These are phyloP conservation scores for Rhynchopsitta pachyrhyncha DNA, from an alignment of 2,113 vertebrate species.

Conservation along the genomic window DNA sequence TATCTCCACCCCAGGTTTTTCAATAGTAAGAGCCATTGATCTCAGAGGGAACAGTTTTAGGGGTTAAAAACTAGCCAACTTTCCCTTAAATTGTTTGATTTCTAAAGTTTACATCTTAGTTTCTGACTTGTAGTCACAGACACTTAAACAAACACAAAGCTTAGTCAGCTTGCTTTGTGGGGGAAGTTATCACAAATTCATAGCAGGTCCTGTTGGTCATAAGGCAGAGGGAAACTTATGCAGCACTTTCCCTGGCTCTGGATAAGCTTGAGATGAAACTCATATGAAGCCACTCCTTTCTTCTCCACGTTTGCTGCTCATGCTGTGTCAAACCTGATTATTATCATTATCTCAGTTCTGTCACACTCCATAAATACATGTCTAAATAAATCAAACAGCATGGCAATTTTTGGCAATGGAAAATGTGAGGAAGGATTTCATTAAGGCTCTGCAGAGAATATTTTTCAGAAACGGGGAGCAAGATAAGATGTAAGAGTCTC, in stretches of 20 bases:
- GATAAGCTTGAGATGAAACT: constrained; percentile 9
- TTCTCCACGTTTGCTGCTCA: constrained; percentile 29
- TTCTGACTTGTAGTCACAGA: neutral
- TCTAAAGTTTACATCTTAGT: neutral
- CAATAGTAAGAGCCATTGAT: neutral
- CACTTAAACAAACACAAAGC: neutral
- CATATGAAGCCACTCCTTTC: constrained; percentile 5
- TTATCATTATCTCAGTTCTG: constrained; percentile 9
- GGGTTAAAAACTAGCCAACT: neutral
- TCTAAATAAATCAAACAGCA: constrained; percentile 11
- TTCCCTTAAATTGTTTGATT: neutral
- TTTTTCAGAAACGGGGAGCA: neutral
- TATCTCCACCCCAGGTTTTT: neutral
- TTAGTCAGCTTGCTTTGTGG: neutral
- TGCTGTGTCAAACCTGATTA: constrained; percentile 22
- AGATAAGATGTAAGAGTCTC: neutral
- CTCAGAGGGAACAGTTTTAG: neutral
- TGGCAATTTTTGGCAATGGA: neutral
- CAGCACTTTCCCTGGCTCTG: neutral
- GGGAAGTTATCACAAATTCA: neutral
- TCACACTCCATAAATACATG: constrained; percentile 43
- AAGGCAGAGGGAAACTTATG: neutral
- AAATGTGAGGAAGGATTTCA: neutral
- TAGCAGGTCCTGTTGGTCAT: neutral
- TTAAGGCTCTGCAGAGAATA: neutral